Percentiles rank a stretch among this genome's conserved stretches.
Evolutionary conservation across 2,113 vertebrate genomes (phyloP).

Genomic region (Zosterops borbonicus): DNA sequence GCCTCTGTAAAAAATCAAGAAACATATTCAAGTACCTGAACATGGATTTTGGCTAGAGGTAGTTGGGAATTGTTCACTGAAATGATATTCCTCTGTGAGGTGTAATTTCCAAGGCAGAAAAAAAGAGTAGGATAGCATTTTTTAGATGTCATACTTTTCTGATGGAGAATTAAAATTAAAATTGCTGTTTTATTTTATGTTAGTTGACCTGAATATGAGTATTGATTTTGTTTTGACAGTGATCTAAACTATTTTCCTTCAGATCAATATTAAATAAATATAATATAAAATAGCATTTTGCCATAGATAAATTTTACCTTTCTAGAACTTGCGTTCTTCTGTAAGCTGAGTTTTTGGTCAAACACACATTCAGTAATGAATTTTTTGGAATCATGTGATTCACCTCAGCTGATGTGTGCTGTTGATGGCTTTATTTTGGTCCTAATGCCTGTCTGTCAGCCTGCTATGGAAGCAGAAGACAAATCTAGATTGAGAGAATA

Average conservation of each 20-base stretch:
- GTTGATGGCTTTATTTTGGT: neutral
- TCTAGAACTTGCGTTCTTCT: neutral
- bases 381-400: neutral
- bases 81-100: neutral
- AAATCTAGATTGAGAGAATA: neutral
- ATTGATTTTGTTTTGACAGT: conserved; percentile 57
- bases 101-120: neutral
- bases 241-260: conserved; percentile 43
- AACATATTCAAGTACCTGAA: neutral
- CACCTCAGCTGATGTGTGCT: neutral
- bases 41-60: neutral
- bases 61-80: neutral
- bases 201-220: conserved; percentile 18
- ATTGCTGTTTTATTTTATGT: conserved; percentile 40
- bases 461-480: neutral
- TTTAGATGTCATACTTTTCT: neutral
- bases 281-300: neutral
- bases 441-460: neutral
- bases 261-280: conserved; percentile 49
- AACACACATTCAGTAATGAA: neutral
- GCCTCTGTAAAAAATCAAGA: neutral
- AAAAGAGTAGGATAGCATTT: neutral
- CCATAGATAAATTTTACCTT: neutral
- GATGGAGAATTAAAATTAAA: conserved; percentile 20
- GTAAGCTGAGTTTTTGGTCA: neutral